Evolutionary conservation across 2,888 invertebrate genomes (phyloP).

Genomic region (Cheilosia soror): DNA sequence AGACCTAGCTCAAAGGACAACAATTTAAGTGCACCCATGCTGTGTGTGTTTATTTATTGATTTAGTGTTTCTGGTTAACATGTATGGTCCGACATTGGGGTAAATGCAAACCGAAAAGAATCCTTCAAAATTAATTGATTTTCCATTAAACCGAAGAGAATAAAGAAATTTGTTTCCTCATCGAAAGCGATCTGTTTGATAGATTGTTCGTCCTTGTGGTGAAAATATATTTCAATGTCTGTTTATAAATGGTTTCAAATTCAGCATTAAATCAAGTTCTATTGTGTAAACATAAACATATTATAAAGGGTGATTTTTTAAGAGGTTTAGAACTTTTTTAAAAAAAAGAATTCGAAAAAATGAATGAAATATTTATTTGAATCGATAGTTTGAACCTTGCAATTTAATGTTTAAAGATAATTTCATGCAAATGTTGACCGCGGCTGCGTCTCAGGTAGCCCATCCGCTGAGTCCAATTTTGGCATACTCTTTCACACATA

Average conservation of each 20-base stretch:
- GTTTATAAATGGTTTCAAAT: background rate
- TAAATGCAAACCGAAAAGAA: background rate
- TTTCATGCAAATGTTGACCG: no score
- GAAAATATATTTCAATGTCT: constrained; percentile 2
- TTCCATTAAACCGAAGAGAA: background rate
- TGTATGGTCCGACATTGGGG: constrained; percentile 20
- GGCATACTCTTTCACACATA: no score
- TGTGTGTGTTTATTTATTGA: background rate
- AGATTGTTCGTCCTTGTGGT: background rate
- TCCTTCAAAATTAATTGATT: constrained; percentile 4
- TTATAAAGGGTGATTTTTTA: no score
- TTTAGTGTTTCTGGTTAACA: background rate
- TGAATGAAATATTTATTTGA: no score
- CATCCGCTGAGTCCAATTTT: no score
- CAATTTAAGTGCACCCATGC: constrained; percentile 1
- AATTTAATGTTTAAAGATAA: no score
- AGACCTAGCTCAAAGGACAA: constrained; percentile 42
- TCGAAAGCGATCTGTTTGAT: background rate
- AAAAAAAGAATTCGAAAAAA: no score
- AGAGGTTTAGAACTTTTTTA: no score
- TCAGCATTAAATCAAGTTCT: no score
- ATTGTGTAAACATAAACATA: no score
- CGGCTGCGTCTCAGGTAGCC: no score
- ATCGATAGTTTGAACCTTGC: no score
- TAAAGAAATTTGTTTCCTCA: background rate